Percentiles rank a stretch among this genome's conserved stretches.
These are phyloP conservation scores for Diachrysia chrysitis DNA, from an alignment of 2,888 invertebrate genomes.

Conservation along the genomic window DNA sequence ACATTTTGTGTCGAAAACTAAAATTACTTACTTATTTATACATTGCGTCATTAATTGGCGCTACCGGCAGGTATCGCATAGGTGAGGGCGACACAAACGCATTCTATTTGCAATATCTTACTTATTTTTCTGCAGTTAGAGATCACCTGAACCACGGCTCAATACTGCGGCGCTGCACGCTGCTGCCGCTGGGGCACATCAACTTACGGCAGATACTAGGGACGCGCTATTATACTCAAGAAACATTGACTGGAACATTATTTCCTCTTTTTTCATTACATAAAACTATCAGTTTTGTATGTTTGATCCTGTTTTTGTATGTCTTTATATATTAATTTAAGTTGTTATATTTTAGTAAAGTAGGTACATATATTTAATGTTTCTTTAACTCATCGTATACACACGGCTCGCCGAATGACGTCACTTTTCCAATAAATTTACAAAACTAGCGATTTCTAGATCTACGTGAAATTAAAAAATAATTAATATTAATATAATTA, in stretches of 20 bases:
- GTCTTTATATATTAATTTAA: no score
- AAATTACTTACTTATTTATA: not conserved
- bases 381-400: no score
- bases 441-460: not conserved
- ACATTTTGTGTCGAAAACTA: not conserved
- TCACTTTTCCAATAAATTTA: not conserved
- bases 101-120: conserved; percentile 8
- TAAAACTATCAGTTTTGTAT: no score
- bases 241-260: no score
- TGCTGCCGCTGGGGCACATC: no score
- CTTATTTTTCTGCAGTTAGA: not conserved
- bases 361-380: no score
- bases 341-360: no score
- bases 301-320: no score
- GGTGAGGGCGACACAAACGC: not conserved
- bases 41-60: not conserved
- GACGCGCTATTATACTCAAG: no score
- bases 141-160: not conserved
- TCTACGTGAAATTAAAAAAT: not conserved
- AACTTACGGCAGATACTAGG: no score
- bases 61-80: not conserved
- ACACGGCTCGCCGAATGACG: not conserved
- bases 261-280: no score
- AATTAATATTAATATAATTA: no score
- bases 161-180: not conserved